Base-by-base conservation (phyloP, 2,888 invertebrate genomes). In the Melanostoma mellinum region DNA sequence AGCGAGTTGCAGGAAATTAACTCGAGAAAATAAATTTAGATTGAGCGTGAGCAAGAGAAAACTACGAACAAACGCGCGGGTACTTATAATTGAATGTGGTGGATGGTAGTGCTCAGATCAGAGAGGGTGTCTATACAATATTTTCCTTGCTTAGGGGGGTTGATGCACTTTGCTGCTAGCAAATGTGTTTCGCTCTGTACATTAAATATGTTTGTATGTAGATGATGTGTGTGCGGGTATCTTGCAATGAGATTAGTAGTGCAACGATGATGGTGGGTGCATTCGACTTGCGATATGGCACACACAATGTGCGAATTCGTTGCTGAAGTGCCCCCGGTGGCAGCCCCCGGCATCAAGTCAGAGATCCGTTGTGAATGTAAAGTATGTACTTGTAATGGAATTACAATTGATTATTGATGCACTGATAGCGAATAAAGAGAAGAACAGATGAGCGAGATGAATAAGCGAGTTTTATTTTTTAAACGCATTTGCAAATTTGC, bases 321-420 rank as follows among this genome's bases (percentile, higher is more conserved):
- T 60, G 69, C 8, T 75, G 58, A 50, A 63, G 78, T 55, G 71
- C 60, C 40, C 3, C 58, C 30, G 8, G 8, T 56, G n/a, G n/a
- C n/a, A n/a, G n/a, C n/a, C n/a, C 35, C 48, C 58, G 42, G 58
- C 61, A 20, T 60, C 36, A 38, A 36, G n/a, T 52, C 53, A 44
- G 60, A 55, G 33, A 38, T 55, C 40, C 78, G 53, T 44, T 61
- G 46, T 46, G 46, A 71, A 75, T 65, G 65, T 36, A 67, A 53
- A 71, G 74, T 20, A 20, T 20, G 20, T 75, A 84, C 84, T 84
- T 79, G 84, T 84, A 84, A 84, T 84, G 79, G 79, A 84, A 84
- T 84, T 84, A 84, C 84, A 84, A 84, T 84, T 84, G 84, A 75
- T 84, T 84, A 84, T 84, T 84, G 84, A 84, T 84, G 84, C 84